Evolutionary conservation across 1,140 invertebrate genomes (phyloP).

Genomic region (Episyrphus balteatus): DNA sequence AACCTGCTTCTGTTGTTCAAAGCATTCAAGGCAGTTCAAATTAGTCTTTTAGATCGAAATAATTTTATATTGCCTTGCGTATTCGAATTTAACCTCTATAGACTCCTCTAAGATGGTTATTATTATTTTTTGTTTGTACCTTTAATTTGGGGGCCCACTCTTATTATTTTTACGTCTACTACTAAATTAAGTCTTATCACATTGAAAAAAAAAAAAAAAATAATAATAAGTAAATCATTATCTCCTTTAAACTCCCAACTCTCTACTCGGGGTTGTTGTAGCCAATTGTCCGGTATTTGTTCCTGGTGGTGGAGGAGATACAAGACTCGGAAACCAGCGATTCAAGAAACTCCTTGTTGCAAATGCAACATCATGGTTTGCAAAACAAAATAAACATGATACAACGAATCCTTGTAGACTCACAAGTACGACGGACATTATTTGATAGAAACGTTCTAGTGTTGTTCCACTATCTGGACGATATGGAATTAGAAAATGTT

Average conservation of each 20-base stretch:
- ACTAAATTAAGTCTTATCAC: no score
- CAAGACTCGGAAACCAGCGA: constrained; percentile 24
- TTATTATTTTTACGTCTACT: no score
- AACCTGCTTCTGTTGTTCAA: no score
- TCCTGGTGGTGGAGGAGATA: constrained; percentile 24
- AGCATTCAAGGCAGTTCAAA: no score
- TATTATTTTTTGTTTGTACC: no score
- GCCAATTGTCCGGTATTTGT: constrained; percentile 34
- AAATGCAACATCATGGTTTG: constrained; percentile 71
- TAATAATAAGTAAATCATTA: not conserved
- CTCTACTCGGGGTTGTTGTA: constrained; percentile 34
- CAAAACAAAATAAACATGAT: constrained; percentile 79
- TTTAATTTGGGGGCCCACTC: no score
- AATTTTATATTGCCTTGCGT: no score
- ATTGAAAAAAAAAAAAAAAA: not conserved
- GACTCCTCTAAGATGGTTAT: no score
- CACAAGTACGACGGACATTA: constrained; percentile 62
- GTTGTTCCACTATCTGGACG: constrained; percentile 51
- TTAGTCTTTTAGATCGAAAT: no score
- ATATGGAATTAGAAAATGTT: constrained; percentile 72
- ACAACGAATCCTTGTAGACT: constrained; percentile 83
- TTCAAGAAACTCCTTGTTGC: constrained; percentile 36
- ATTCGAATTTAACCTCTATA: no score
- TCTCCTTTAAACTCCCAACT: constrained; percentile 27
- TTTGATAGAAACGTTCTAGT: constrained; percentile 59